Conservation (phyloP, 2,113 vertebrate genomes). For the Bujurquina vittata region DNA sequence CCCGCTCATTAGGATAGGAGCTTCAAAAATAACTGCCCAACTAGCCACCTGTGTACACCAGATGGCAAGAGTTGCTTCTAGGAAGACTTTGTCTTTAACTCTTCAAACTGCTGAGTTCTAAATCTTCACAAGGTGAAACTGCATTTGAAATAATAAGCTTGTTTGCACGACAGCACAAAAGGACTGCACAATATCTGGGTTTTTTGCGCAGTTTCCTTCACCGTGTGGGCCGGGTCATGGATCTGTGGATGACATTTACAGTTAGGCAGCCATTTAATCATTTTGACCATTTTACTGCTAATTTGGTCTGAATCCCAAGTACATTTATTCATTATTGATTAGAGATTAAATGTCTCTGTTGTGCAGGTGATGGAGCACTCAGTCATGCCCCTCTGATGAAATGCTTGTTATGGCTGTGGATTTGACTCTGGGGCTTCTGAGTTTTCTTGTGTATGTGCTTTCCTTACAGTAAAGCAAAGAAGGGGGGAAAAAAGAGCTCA, state of each 20-base stretch:
- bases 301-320: slow-evolving; percentile 47
- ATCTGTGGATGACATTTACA: slow-evolving; percentile 58
- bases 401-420: slow-evolving; percentile 11
- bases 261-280: slow-evolving; percentile 50
- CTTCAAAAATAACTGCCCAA: not conserved
- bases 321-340: slow-evolving; percentile 67
- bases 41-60: not conserved
- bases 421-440: slow-evolving; percentile 17
- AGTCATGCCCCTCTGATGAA: slow-evolving; percentile 22
- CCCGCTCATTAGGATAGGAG: not conserved
- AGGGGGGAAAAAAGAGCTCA: slow-evolving; percentile 9
- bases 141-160: not conserved
- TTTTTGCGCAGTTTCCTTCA: not conserved
- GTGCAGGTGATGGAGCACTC: slow-evolving; percentile 29
- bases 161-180: not conserved
- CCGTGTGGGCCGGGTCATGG: slow-evolving; percentile 18
- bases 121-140: not conserved
- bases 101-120: slow-evolving; percentile 2
- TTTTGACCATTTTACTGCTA: slow-evolving; percentile 59
- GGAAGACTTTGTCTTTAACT: not conserved
- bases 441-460: slow-evolving; percentile 26
- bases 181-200: not conserved
- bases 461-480: slow-evolving; percentile 44
- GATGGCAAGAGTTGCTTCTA: not conserved
- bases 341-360: slow-evolving; percentile 55